A percentile compares a stretch with the other conserved stretches of the same genome.
Evolutionary conservation across 2,797 vertebrate species (phyloP).

Genomic region (Danio kyathit): DNA sequence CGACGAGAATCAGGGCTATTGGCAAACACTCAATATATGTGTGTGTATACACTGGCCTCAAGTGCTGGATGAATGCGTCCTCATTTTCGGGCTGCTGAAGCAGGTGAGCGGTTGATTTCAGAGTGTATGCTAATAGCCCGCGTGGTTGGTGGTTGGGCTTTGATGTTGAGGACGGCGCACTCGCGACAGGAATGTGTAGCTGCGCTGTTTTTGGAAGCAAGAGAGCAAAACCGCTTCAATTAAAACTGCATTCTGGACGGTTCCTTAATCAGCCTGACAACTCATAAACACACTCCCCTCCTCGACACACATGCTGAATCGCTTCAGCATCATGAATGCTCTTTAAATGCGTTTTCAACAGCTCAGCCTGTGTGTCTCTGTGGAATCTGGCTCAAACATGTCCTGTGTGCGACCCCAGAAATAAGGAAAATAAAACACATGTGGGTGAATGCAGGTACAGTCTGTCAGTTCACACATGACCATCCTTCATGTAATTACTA

Average conservation of each 20-base stretch:
- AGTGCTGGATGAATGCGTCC: constrained; percentile 8
- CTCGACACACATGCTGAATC: constrained; percentile 25
- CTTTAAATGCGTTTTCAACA: constrained; percentile 27
- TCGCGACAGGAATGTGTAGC: constrained; percentile 51
- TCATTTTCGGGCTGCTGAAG: constrained; percentile 14
- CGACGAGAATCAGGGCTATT: constrained; percentile 1
- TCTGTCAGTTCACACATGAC: not conserved
- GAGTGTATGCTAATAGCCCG: constrained; percentile 13
- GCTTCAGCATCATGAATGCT: constrained; percentile 5
- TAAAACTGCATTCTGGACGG: constrained; percentile 36
- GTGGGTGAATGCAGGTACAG: not conserved
- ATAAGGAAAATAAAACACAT: not conserved
- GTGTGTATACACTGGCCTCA: not conserved
- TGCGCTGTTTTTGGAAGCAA: constrained; percentile 44
- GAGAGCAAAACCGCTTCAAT: constrained; percentile 44
- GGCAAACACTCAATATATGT: not conserved
- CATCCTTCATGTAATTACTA: not conserved
- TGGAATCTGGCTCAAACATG: constrained; percentile 62
- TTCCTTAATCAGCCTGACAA: constrained; percentile 31
- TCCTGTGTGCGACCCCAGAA: not conserved
- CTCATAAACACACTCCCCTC: constrained; percentile 42
- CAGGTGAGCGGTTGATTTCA: constrained; percentile 22
- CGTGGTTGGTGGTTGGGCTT: constrained; percentile 10
- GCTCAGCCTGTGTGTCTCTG: constrained; percentile 73
- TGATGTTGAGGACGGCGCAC: constrained; percentile 20